Conservation (phyloP, 2,888 invertebrate genomes). For the Cryptocephalus moraei region DNA sequence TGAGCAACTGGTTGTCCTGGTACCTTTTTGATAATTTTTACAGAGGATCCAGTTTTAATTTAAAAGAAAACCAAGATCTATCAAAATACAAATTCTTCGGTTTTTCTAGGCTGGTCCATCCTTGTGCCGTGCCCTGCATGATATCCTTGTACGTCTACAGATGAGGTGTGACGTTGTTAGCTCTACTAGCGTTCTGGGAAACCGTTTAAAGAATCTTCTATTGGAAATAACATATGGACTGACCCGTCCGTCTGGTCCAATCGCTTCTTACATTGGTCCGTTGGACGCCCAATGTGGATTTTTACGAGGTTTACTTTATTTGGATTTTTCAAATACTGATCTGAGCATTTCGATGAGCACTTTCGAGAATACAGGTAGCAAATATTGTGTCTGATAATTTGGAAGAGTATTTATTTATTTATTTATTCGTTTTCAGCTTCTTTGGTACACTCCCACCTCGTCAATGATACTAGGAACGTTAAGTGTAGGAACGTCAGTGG, state of each 20-base stretch:
- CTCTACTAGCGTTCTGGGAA: conserved; percentile 43
- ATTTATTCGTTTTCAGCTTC: conserved; percentile 14
- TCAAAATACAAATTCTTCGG: too few species aligned
- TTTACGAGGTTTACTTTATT: conserved; percentile 53
- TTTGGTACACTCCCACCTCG: conserved; percentile 41
- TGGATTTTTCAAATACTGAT: conserved; percentile 59
- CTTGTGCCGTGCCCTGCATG: conserved; percentile 61
- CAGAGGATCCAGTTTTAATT: too few species aligned
- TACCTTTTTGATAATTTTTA: too few species aligned
- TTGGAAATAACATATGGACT: conserved; percentile 63
- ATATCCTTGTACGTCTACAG: conserved; percentile 57
- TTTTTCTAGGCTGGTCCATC: conserved; percentile 62
- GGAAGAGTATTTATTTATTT: not conserved
- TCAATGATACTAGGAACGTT: conserved; percentile 44
- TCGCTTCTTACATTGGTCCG: conserved; percentile 56
- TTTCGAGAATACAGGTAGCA: conserved; percentile 54
- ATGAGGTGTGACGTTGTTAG: conserved; percentile 54
- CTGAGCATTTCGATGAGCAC: conserved; percentile 62
- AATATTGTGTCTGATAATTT: not conserved
- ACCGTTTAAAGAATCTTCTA: conserved; percentile 51
- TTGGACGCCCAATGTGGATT: conserved; percentile 67
- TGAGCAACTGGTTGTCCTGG: too few species aligned
- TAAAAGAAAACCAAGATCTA: too few species aligned
- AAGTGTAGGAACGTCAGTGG: conserved; percentile 46
- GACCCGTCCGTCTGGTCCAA: conserved; percentile 52